Conservation (phyloP, 2,888 invertebrate species). For the Eustalomyia histrio region DNA sequence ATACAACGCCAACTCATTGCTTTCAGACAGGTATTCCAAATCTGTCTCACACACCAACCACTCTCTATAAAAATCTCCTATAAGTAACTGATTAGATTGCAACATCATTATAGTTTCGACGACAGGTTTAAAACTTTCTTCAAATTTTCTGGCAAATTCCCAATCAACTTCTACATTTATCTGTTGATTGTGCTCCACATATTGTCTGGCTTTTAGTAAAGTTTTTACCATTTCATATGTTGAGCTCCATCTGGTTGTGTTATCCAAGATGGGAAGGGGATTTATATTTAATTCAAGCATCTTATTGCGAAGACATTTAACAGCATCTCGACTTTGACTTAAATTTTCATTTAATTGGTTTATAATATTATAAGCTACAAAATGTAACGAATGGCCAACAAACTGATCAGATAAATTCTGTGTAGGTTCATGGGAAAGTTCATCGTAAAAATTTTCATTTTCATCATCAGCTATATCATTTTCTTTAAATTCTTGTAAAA, state of each 20-base stretch:
- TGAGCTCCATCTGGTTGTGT: slow-evolving; percentile 53
- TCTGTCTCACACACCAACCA: slow-evolving; percentile 48
- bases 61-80: slow-evolving; percentile 65
- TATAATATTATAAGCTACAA: slow-evolving; percentile 41
- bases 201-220: slow-evolving; percentile 29
- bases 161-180: slow-evolving; percentile 57
- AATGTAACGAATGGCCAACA: slow-evolving; percentile 45
- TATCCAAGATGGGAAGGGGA: slow-evolving; percentile 43
- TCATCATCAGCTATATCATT: not conserved
- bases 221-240: slow-evolving; percentile 58
- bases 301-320: not conserved
- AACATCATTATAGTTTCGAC: slow-evolving; percentile 52
- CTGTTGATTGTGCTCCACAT: slow-evolving; percentile 21
- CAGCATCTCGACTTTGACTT: slow-evolving; percentile 39
- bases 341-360: slow-evolving; percentile 43
- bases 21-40: slow-evolving; percentile 17
- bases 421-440: slow-evolving; percentile 9
- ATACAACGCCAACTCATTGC: slow-evolving; percentile 40
- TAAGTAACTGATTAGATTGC: slow-evolving; percentile 49
- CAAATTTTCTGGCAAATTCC: slow-evolving; percentile 60
- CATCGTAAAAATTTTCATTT: not conserved
- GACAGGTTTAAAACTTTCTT: slow-evolving; percentile 62
- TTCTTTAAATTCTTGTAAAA: slow-evolving; percentile 25
- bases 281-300: slow-evolving; percentile 22
- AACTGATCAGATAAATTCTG: slow-evolving; percentile 40